Conservation (phyloP, 2,797 vertebrate genomes). For the Lophotriccus pileatus region DNA sequence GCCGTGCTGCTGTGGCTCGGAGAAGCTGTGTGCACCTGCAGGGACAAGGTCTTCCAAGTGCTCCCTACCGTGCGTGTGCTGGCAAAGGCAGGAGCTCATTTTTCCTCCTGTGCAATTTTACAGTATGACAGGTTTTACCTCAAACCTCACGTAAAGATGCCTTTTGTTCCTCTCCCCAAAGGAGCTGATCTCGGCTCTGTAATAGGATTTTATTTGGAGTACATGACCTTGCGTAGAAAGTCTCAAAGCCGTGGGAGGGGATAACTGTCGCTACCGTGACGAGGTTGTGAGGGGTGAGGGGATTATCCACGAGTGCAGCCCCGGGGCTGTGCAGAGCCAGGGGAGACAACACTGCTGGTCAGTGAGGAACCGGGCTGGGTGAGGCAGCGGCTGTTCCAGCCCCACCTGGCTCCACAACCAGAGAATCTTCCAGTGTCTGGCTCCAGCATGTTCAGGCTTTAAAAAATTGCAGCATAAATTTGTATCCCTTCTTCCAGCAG, state of each 20-base stretch:
- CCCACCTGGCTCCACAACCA: neutral
- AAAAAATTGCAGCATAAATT: slow-evolving; percentile 24
- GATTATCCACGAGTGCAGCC: slow-evolving; percentile 32
- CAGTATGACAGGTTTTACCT: neutral
- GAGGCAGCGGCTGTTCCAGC: neutral
- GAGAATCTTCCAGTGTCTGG: slow-evolving; percentile 8
- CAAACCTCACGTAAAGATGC: neutral
- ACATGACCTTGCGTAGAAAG: slow-evolving; percentile 1
- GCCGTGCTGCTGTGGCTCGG: neutral
- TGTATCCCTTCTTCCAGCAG: slow-evolving; percentile 15
- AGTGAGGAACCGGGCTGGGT: neutral
- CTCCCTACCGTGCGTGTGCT: neutral
- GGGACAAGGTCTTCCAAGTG: neutral
- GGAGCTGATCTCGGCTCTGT: neutral
- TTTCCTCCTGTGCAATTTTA: neutral
- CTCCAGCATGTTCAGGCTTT: slow-evolving; percentile 28
- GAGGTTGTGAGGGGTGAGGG: neutral
- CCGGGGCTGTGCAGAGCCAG: neutral
- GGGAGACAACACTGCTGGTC: slow-evolving; percentile 65
- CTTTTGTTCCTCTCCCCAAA: slow-evolving; percentile 12
- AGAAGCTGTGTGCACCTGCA: neutral
- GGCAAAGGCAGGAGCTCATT: neutral
- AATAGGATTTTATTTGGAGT: slow-evolving; percentile 37
- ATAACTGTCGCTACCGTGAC: neutral
- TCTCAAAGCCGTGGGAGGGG: slow-evolving; percentile 8